Base-by-base conservation (phyloP, 2,888 invertebrate species). In the Arctia plantaginis region DNA sequence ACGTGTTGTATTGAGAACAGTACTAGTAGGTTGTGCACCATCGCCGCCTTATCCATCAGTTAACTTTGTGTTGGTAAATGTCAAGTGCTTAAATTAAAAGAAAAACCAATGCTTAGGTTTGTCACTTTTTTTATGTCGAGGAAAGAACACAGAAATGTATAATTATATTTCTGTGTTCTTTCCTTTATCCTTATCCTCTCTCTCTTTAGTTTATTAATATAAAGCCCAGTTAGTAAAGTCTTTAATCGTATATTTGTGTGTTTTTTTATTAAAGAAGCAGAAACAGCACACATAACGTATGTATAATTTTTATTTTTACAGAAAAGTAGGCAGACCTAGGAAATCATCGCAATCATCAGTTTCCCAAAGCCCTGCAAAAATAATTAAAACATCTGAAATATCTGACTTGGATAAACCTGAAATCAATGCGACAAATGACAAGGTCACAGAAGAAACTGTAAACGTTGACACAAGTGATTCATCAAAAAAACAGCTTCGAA, bases 301-400 rank as follows among this genome's bases (percentile, higher is more conserved):
- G 39, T 3, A 78, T 66, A 64, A 85, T 82, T 62, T 84, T 74
- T 20, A 69, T 66, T 76, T 44, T 66, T 84, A 77, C 65, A 82
- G 76, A 65, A 76, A 70, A 69, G 4, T 1, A 15, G 82, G 76
- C 15, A 83, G 84, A 77, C 80, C 84, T 0, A 81, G 74, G 73
- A 86, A 84, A 77, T 77, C 78, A 13, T 75, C 80, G 23, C 41
- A 69, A 27, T 71, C 80, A 4, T 76, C 80, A 6, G 41, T 65
- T 18, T 23, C 77, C 15, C 70, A 30, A 4, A 84, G 77, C 67
- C 82, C 83, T 0, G 71, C 75, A 3, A 84, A 86, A 47, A 84
- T 59, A 74, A 39, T 20, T 55, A 66, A 84, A 81, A 71, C 59
- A 27, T 66, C 74, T 13, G 71, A 67, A 27, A 62, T 73, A 70